Evolutionary conservation across 2,113 vertebrate species (phyloP).

Genomic region (Scartelaos histophorus): DNA sequence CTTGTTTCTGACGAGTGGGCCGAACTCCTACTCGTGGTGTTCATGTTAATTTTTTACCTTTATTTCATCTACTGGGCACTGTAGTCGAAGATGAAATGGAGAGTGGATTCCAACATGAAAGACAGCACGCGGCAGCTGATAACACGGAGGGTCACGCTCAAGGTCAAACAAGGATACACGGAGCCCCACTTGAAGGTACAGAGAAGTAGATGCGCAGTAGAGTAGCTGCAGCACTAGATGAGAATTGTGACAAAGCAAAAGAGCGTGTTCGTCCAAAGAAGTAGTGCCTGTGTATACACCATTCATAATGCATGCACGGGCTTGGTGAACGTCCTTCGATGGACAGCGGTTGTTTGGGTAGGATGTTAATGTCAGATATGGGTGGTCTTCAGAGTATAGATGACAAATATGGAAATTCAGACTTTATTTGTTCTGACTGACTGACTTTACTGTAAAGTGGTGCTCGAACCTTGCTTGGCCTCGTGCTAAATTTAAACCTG

Average conservation of each 20-base stretch:
- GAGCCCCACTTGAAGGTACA: slow-evolving; percentile 36
- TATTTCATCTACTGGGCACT: slow-evolving; percentile 2
- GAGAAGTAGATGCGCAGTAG: slow-evolving; percentile 34
- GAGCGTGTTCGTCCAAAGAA: slow-evolving; percentile 19
- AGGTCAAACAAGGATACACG: slow-evolving; percentile 5
- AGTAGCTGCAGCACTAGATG: slow-evolving; percentile 10
- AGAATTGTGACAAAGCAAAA: slow-evolving; percentile 19
- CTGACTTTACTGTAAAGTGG: slow-evolving; percentile 63
- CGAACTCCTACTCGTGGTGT: neutral
- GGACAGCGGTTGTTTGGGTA: slow-evolving; percentile 27
- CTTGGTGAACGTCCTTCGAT: slow-evolving; percentile 30
- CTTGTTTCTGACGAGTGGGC: slow-evolving; percentile 3
- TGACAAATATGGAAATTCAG: slow-evolving; percentile 39
- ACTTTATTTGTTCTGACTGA: slow-evolving; percentile 66
- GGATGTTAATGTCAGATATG: slow-evolving; percentile 26
- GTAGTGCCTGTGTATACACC: slow-evolving; percentile 22
- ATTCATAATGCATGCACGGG: slow-evolving; percentile 43
- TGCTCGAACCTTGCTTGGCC: slow-evolving; percentile 31
- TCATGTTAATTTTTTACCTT: slow-evolving; percentile 16
- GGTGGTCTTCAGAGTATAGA: slow-evolving; percentile 17
- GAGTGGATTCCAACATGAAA: slow-evolving; percentile 1
- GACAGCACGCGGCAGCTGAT: slow-evolving; percentile 6
- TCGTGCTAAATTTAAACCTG: slow-evolving; percentile 66
- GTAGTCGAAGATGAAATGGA: slow-evolving; percentile 13
- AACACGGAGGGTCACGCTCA: slow-evolving; percentile 1